Conservation (phyloP, 2,888 invertebrate species). For the Amphipyra berbera region DNA sequence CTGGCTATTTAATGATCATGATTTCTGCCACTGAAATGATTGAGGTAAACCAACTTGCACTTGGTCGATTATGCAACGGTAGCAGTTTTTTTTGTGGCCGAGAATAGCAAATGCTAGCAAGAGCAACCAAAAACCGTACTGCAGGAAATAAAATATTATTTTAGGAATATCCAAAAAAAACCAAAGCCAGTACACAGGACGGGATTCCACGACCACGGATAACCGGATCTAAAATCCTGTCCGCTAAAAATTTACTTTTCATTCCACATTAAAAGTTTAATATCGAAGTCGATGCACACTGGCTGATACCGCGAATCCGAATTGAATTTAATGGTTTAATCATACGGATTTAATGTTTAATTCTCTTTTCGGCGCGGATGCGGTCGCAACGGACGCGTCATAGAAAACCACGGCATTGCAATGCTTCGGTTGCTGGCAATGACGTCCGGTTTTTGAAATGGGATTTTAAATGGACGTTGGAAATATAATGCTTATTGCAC, state of each 20-base stretch:
- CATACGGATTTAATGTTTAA: slow-evolving; percentile 44
- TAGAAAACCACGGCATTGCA: slow-evolving; percentile 56
- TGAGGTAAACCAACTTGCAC: too few relatives aligned
- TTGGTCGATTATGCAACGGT: too few relatives aligned
- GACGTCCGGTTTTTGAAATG: slow-evolving; percentile 53
- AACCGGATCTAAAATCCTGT: slow-evolving; percentile 22
- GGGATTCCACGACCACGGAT: slow-evolving; percentile 20
- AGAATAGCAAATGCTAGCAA: too few relatives aligned
- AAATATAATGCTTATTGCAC: slow-evolving; percentile 20
- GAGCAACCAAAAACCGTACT: too few relatives aligned
- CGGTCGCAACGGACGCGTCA: slow-evolving; percentile 52
- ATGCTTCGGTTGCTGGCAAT: slow-evolving; percentile 52
- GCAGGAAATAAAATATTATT: too few relatives aligned
- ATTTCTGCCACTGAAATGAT: too few relatives aligned
- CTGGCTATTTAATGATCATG: too few relatives aligned
- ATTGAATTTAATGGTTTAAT: slow-evolving; percentile 33
- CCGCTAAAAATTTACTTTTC: slow-evolving; percentile 23
- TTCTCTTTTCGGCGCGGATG: slow-evolving; percentile 52
- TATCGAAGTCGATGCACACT: slow-evolving; percentile 15
- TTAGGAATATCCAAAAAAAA: too few relatives aligned
- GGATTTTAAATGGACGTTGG: slow-evolving; percentile 29
- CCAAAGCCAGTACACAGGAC: too few relatives aligned
- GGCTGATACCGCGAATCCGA: slow-evolving; percentile 22
- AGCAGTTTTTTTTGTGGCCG: too few relatives aligned
- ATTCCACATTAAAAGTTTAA: slow-evolving; percentile 10